Evolutionary conservation across 2,888 invertebrate genomes (phyloP).

Genomic region (Lutraria lutraria): DNA sequence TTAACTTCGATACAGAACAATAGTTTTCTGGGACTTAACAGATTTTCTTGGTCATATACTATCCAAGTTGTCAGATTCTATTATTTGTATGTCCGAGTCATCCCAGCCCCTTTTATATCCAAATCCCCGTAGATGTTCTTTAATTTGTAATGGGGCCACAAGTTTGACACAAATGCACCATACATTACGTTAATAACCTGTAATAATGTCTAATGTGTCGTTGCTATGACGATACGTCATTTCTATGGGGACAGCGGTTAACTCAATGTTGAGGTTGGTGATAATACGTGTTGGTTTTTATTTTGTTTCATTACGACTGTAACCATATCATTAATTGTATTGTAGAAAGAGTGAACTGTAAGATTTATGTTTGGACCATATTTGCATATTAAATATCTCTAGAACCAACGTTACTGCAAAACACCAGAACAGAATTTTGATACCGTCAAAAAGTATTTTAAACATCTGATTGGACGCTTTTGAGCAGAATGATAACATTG

Average conservation of each 20-base stretch:
- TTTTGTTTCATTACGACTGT: constrained; percentile 47
- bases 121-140: constrained; percentile 15
- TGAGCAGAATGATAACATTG: too few species aligned
- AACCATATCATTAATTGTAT: constrained; percentile 39
- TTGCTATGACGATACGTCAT: constrained; percentile 18
- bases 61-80: neutral
- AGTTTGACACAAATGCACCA: constrained; percentile 44
- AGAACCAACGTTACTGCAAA: too few species aligned
- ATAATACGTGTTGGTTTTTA: constrained; percentile 39
- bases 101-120: constrained; percentile 3
- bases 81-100: neutral
- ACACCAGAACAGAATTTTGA: too few species aligned
- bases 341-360: constrained; percentile 15
- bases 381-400: too few species aligned
- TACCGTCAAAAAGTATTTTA: too few species aligned
- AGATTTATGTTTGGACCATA: neutral
- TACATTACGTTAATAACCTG: constrained; percentile 50
- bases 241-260: neutral
- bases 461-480: too few species aligned
- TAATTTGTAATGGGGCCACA: constrained; percentile 6
- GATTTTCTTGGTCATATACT: constrained; percentile 34
- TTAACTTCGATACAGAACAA: neutral
- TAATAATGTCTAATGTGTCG: constrained; percentile 28
- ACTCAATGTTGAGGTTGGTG: constrained; percentile 6
- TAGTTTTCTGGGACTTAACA: constrained; percentile 21